These are phyloP conservation scores for Danio albolineatus DNA, from an alignment of 2,797 vertebrate genomes.

Conservation along the genomic window DNA sequence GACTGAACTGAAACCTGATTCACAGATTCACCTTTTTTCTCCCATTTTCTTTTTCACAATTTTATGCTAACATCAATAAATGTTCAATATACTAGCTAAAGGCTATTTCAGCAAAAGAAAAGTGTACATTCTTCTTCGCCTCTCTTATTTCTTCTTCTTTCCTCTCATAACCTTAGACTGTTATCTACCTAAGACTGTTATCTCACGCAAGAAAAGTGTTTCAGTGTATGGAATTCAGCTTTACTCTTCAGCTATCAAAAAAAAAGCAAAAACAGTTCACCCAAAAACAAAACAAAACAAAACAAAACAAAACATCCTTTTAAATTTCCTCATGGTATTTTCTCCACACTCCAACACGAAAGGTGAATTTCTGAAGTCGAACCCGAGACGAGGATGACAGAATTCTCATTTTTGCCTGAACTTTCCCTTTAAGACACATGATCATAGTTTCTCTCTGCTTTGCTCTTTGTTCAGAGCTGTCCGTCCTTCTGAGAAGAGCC, in stretches of 20 bases:
- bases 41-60: background rate
- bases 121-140: background rate
- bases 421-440: background rate
- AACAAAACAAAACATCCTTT: background rate
- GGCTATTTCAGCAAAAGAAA: background rate
- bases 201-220: constrained; percentile 5
- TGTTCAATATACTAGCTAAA: background rate
- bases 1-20: background rate
- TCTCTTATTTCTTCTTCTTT: too few relatives aligned
- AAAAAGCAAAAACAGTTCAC: background rate
- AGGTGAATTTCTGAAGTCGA: background rate
- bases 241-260: background rate
- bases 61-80: background rate
- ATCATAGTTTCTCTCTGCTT: background rate
- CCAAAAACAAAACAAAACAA: background rate
- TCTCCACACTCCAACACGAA: background rate
- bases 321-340: background rate
- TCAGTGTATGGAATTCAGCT: background rate
- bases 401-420: background rate
- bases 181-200: background rate
- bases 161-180: background rate
- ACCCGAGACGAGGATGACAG: constrained; percentile 1
- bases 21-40: background rate
- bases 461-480: constrained; percentile 22
- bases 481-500: constrained; percentile 17